Conservation (phyloP, 2,797 vertebrate genomes). For the Oryzias dopingdopingensis region DNA sequence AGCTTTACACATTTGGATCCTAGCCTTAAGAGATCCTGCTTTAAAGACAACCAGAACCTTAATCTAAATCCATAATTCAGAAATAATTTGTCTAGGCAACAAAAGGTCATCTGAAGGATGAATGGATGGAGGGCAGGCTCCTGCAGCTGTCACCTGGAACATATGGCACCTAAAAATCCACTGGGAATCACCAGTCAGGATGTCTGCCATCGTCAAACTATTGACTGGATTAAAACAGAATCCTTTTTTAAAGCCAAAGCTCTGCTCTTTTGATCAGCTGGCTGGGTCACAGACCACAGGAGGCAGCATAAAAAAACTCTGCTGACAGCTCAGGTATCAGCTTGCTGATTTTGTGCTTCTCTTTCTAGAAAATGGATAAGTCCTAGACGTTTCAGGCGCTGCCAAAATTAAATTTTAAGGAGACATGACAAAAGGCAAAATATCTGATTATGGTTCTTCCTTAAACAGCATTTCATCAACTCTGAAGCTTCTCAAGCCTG, state of each 20-base stretch:
- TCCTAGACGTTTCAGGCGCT: neutral
- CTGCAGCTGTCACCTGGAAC: slow-evolving; percentile 65
- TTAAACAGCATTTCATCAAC: neutral
- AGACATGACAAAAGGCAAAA: neutral
- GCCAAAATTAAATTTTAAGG: neutral
- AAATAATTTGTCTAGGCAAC: slow-evolving; percentile 31
- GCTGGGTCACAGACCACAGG: slow-evolving; percentile 27
- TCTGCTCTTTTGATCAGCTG: slow-evolving; percentile 47
- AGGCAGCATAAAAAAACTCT: slow-evolving; percentile 31
- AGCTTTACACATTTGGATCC: neutral
- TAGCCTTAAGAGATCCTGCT: slow-evolving; percentile 27
- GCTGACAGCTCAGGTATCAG: slow-evolving; percentile 18
- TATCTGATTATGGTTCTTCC: neutral
- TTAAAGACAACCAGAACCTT: slow-evolving; percentile 34
- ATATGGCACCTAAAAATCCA: slow-evolving; percentile 48
- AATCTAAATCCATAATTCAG: slow-evolving; percentile 27
- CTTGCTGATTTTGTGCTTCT: neutral
- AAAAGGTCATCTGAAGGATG: slow-evolving; percentile 43
- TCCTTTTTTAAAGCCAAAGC: slow-evolving; percentile 58
- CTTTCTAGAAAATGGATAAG: neutral
- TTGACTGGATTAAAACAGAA: slow-evolving; percentile 63
- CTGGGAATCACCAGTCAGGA: slow-evolving; percentile 30
- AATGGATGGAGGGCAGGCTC: slow-evolving; percentile 15
- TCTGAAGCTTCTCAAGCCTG: neutral
- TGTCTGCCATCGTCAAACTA: slow-evolving; percentile 59